These are phyloP conservation scores for Plebejus argus DNA, from an alignment of 2,888 invertebrate genomes.

Conservation along the genomic window DNA sequence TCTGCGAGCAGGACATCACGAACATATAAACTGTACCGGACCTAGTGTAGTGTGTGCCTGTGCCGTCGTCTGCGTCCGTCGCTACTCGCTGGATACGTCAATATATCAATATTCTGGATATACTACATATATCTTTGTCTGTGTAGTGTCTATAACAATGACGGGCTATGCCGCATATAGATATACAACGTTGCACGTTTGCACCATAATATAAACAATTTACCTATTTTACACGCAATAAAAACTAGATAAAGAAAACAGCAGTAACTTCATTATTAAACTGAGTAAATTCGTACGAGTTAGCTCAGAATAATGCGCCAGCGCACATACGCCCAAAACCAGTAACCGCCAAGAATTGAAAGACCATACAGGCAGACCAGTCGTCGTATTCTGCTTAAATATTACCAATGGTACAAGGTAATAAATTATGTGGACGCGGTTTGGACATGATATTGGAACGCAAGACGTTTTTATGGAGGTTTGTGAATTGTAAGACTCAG, in stretches of 20 bases:
- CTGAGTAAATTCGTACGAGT: too few relatives aligned
- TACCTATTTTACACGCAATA: not conserved
- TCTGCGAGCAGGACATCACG: constrained; percentile 59
- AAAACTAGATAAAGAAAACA: not conserved
- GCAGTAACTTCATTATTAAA: not conserved
- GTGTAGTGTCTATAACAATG: too few relatives aligned
- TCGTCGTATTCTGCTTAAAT: not conserved
- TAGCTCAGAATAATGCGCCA: not conserved
- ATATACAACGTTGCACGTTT: too few relatives aligned
- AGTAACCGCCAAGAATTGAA: not conserved
- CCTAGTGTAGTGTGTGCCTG: constrained; percentile 10
- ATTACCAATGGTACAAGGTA: not conserved
- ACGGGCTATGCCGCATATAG: too few relatives aligned
- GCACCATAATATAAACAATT: not conserved
- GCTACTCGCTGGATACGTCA: not conserved
- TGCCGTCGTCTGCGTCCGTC: not conserved
- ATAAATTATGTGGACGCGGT: not conserved
- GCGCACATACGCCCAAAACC: not conserved
- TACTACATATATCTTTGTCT: too few relatives aligned
- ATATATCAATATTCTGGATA: too few relatives aligned
- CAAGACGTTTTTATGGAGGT: constrained; percentile 7
- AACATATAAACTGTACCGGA: constrained; percentile 14
- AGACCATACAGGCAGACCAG: too few relatives aligned
- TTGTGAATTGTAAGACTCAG: constrained; percentile 28
- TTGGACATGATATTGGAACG: not conserved